phyloP scores from a whole-genome alignment of 2,797 vertebrate genomes.

The Artibeus lituratus region DNA sequence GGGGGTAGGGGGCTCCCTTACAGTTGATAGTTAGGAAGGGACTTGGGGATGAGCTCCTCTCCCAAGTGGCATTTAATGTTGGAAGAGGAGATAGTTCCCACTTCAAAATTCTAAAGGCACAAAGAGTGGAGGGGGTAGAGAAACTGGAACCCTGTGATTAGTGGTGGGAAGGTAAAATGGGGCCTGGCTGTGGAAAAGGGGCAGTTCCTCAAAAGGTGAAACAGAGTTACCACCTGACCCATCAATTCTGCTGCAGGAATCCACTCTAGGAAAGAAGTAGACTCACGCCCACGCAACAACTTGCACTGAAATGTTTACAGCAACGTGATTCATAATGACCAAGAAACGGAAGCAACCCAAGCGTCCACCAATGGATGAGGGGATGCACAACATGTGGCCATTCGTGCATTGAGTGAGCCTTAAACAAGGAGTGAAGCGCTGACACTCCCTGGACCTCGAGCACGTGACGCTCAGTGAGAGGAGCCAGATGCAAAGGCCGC shows the following conservation, averaged over 20 bases:
- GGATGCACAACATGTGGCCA: no score
- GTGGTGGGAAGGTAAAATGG: not conserved
- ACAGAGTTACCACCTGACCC: not conserved
- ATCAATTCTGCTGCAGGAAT: not conserved
- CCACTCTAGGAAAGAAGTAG: not conserved
- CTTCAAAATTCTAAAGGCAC: not conserved
- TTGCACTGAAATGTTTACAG: not conserved
- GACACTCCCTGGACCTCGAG: not conserved
- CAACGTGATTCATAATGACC: no score
- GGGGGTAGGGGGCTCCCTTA: no score
- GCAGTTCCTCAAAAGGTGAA: not conserved
- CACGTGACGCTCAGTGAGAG: not conserved
- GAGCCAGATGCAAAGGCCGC: not conserved
- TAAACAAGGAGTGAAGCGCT: not conserved
- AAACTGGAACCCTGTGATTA: not conserved
- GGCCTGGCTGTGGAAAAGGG: rapidly evolving
- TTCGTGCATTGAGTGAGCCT: rapidly evolving
- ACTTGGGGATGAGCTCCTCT: not conserved
- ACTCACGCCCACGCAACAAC: not conserved
- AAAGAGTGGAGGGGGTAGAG: not conserved
- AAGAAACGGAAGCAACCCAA: not conserved
- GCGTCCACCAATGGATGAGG: not conserved
- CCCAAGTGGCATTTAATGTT: no score
- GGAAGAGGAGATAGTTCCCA: not conserved
- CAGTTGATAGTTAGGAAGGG: not conserved